These are phyloP conservation scores for Chaetura pelagica DNA, from an alignment of 2,113 vertebrate genomes.

Conservation along the genomic window DNA sequence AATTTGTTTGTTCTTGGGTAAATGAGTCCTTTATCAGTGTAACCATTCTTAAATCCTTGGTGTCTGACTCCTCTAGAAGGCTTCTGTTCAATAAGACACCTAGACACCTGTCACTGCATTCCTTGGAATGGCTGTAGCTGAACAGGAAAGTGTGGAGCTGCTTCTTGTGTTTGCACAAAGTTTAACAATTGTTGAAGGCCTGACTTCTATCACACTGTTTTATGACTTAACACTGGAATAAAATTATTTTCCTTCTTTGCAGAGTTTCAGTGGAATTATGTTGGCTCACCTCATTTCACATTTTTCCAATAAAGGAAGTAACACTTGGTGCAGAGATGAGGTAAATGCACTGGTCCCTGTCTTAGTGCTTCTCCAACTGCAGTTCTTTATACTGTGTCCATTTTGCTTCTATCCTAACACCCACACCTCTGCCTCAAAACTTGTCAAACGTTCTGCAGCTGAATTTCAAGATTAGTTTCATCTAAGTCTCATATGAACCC, in stretches of 20 bases:
- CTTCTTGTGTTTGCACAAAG: not conserved
- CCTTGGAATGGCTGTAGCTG: accelerated
- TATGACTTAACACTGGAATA: conserved; percentile 38
- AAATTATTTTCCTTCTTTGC: conserved; percentile 9
- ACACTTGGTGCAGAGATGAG: not conserved
- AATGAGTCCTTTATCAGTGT: not conserved
- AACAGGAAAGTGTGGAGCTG: not conserved
- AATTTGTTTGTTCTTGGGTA: not conserved
- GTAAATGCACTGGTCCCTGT: not conserved
- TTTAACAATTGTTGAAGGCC: not conserved
- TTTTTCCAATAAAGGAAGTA: not conserved
- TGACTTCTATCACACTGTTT: not conserved
- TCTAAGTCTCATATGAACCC: not conserved
- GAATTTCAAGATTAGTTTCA: not conserved
- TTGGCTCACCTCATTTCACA: not conserved
- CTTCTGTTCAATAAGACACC: not conserved
- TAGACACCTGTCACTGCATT: not conserved
- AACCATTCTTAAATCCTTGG: not conserved
- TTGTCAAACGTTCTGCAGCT: accelerated
- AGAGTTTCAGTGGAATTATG: not conserved
- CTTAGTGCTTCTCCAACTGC: not conserved
- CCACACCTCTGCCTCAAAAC: not conserved
- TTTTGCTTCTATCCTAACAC: not conserved
- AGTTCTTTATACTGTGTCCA: not conserved
- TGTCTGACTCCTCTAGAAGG: not conserved